Evolutionary conservation across 2,888 invertebrate genomes (phyloP).

Genomic region (Pedicia rivosa): DNA sequence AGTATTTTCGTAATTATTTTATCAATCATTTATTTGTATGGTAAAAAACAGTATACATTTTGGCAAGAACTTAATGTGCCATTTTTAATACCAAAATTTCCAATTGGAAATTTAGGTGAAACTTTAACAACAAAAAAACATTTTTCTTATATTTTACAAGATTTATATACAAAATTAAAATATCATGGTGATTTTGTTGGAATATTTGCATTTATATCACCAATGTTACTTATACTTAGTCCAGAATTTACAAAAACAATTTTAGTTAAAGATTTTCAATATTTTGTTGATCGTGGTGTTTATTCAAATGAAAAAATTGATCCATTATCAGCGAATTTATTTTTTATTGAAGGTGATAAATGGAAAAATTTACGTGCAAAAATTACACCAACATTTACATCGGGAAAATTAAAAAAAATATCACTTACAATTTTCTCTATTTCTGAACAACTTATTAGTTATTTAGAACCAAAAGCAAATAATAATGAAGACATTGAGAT

Average conservation of each 20-base stretch:
- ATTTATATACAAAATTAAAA: conserved; percentile 20
- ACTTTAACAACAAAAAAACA: conserved; percentile 7
- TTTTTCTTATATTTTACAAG: conserved; percentile 15
- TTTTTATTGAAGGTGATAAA: conserved; percentile 24
- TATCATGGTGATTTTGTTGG: conserved; percentile 18
- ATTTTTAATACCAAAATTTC: conserved; percentile 14
- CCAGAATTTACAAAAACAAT: conserved; percentile 22
- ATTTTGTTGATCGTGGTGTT: conserved; percentile 25
- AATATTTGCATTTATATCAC: conserved; percentile 19
- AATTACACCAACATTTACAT: conserved; percentile 32
- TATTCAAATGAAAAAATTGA: conserved; percentile 21
- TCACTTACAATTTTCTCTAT: conserved; percentile 24
- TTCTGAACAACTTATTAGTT: conserved; percentile 16
- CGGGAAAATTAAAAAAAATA: conserved; percentile 34
- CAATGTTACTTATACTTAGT: conserved; percentile 16
- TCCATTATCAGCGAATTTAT: conserved; percentile 23
- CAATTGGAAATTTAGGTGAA: conserved; percentile 16
- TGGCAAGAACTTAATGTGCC: conserved; percentile 12
- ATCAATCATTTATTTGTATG: conserved; percentile 1
- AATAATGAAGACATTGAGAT: conserved; percentile 24
- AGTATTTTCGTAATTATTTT: no score
- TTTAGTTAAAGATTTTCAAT: conserved; percentile 24
- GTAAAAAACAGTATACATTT: conserved; percentile 10
- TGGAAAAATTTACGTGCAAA: conserved; percentile 32
- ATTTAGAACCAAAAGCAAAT: conserved; percentile 14